Evolutionary conservation across 2,888 invertebrate genomes (phyloP), one percentile per base, ranked within the genome.

Genomic region (Phorcus lineatus): DNA sequence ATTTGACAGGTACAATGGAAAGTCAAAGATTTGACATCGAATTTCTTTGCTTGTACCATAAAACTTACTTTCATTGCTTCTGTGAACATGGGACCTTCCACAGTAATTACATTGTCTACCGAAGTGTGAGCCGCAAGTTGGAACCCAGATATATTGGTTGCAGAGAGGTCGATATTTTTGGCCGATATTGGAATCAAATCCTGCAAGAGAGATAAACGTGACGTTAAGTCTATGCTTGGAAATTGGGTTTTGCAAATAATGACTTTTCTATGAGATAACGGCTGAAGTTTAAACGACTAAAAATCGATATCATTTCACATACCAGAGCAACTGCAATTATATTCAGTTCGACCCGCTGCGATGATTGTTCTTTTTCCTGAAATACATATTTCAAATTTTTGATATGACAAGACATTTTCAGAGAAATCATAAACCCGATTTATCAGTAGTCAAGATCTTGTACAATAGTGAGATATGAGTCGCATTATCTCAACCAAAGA

Each of bases 91-190:
- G 70, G 36, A 17, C 19, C 70, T 22, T 47, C 31, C 2, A 31
- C 31, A 47, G 31, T 36, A 22, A 47, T 36, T 16, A 40, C 47
- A 13, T 36, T 19, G 19, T 19, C 31, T 74, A 3, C 47, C 1
- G 70, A 40, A 2, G 19, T 36, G 36, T 47, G 31, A n/a, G 70
- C 9, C 17, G 55, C 76, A 2, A 77, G 55, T 31, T 77, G 76
- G n/a, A 77, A 77, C 13, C 76, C 76, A 11, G 76, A 57, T 55
- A 77, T 54, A 31, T 77, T 77, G 54, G 54, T 57, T 19, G 31
- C 9, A 1, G 76, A 54, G 22, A 77, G 76, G 24, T 55, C 52
- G 28, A 55, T 24, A 28, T 74, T 52, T 40, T 47, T 22, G 24
- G 74, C 24, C 19, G 52, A 52, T 24, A 74, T 28, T 16, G 40